Conservation (phyloP, 2,113 vertebrate genomes). For the Lontra canadensis region DNA sequence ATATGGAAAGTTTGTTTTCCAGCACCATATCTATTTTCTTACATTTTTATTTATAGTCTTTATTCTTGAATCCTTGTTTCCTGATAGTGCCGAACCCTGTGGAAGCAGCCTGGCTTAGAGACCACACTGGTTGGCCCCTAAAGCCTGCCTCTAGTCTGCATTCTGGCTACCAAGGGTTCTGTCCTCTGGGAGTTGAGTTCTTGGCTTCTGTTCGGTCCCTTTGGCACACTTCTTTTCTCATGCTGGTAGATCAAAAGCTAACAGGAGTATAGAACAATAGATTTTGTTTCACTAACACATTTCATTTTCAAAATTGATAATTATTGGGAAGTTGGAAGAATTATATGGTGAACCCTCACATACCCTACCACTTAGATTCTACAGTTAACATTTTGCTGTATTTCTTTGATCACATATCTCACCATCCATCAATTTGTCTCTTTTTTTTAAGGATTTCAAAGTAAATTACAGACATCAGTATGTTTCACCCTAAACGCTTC, state of each 20-base stretch:
- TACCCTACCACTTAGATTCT: not conserved
- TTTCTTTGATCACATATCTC: not conserved
- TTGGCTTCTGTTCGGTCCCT: not conserved
- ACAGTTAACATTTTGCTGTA: not conserved
- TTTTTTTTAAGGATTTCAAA: conserved; percentile 23
- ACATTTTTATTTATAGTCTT: not conserved
- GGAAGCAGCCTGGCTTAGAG: not conserved
- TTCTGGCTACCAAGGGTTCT: not conserved
- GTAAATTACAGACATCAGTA: not conserved
- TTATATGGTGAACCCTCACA: not conserved
- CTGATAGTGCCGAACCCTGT: not conserved
- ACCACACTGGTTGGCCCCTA: not conserved
- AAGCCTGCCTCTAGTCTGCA: not conserved
- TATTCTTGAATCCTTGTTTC: not conserved
- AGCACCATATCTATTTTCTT: not conserved
- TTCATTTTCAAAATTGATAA: not conserved
- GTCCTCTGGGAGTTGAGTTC: not conserved
- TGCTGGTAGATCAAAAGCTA: not conserved
- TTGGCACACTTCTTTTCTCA: not conserved
- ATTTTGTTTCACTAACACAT: not conserved
- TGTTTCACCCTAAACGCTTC: not conserved
- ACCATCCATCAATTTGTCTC: not conserved
- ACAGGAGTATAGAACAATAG: not conserved
- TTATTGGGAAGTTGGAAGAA: conserved; percentile 25
- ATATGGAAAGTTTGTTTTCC: not conserved